Evolutionary conservation across 1,140 invertebrate species (phyloP).

Genomic region (Caerostris darwini): DNA sequence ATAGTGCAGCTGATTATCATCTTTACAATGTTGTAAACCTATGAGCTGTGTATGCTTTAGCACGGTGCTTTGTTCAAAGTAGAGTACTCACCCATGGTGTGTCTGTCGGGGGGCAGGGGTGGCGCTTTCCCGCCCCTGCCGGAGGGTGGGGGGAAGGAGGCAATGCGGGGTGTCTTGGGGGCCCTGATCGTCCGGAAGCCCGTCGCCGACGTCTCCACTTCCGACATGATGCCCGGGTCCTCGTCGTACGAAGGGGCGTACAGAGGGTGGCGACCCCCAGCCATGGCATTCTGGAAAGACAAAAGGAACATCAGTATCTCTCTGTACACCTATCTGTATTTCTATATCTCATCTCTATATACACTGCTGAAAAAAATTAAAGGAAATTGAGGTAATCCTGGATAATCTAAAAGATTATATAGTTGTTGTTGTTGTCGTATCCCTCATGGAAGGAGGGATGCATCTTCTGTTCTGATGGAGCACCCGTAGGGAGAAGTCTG

Average conservation of each 20-base stretch:
- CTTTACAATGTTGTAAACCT: too few species aligned
- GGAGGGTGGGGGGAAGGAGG: slow-evolving; percentile 69
- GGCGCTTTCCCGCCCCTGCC: slow-evolving; percentile 38
- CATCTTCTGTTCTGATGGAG: too few species aligned
- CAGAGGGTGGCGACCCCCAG: slow-evolving; percentile 68
- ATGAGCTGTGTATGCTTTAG: background rate
- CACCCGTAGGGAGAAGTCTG: too few species aligned
- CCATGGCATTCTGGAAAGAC: slow-evolving; percentile 5
- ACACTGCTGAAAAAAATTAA: too few species aligned
- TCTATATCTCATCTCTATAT: too few species aligned
- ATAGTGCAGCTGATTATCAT: too few species aligned
- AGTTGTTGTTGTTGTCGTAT: too few species aligned
- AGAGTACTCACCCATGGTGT: slow-evolving; percentile 87
- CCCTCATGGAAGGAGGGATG: too few species aligned
- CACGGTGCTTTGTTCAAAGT: background rate
- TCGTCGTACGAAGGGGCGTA: slow-evolving; percentile 85
- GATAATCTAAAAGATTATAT: too few species aligned
- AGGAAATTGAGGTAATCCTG: too few species aligned
- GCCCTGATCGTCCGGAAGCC: slow-evolving; percentile 84
- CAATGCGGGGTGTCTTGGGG: slow-evolving; percentile 68
- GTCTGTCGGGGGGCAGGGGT: slow-evolving; percentile 39
- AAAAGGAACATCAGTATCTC: background rate
- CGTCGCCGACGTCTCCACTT: slow-evolving; percentile 96
- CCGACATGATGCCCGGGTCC: slow-evolving; percentile 98
- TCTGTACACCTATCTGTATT: too few species aligned